Base-by-base conservation (phyloP, 2,888 invertebrate genomes). In the Metalampra italica region DNA sequence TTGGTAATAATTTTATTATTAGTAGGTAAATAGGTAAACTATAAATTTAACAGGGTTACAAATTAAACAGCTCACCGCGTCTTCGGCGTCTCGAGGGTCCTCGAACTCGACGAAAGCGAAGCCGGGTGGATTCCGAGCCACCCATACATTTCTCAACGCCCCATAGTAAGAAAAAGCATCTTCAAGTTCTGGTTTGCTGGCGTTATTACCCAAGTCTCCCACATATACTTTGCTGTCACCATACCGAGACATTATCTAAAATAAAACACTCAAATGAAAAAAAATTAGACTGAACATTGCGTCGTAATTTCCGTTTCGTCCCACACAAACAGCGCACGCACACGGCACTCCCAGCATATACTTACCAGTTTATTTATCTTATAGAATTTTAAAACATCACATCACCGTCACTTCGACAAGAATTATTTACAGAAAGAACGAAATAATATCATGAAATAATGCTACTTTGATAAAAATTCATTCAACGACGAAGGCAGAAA, bases 81-180 rank as follows among this genome's bases (percentile, higher is more conserved):
- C 97, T 70, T 97, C 96, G 9, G 97, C 97, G 81, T 98, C 98
- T 56, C 96, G 90, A 7, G 95, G 92, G 81, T 98, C 97, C 85
- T 97, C 97, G 77, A 96, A 97, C 78, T 97, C 97, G 1, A 97
- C 96, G 83, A 97, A 97, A 7, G 97, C 97, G 83, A 98, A 97
- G 46, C 97, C 98, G 50, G 98, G 97, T 11, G 97, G 97, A 80
- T 98, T 97, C 62, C 98, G 91, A 0, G 98, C 98, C n/a, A 98
- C 97, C 98, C 98, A 98, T 42, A 98, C 98, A 87, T 97, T 98
- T 67, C 96, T 92, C 64, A 98, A 86, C 0, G 96, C 95, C 9
- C 98, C 98, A 74, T 97, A 98, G 68, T 97, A 95, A 52, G 95
- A 94, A 85, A 98, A 98, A 12, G 96, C 95, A 78, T 97, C 96